Conservation (phyloP, 2,113 vertebrate genomes). For the Ariopsis seemanni region DNA sequence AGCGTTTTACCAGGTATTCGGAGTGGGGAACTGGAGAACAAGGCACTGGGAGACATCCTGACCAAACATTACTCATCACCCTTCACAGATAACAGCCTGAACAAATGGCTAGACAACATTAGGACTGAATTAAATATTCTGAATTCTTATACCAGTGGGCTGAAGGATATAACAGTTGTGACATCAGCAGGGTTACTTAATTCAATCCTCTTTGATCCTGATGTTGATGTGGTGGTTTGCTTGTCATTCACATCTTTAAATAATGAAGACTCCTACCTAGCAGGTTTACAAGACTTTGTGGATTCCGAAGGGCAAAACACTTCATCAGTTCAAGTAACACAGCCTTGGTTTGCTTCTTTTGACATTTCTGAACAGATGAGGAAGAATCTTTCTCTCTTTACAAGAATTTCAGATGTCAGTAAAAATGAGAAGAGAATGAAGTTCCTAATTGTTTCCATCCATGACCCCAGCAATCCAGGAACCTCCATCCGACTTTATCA, state of each 20-base stretch:
- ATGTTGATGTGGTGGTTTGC: conserved; percentile 31
- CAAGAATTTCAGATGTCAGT: neutral
- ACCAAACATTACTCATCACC: neutral
- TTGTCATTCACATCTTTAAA: conserved; percentile 57
- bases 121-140: conserved; percentile 47
- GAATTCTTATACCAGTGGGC: conserved; percentile 25
- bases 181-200: neutral
- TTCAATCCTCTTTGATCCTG: conserved; percentile 1
- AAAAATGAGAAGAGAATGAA: neutral
- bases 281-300: neutral
- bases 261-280: conserved; percentile 43
- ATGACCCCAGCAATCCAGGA: conserved; percentile 19
- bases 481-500: conserved; percentile 30
- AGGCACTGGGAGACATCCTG: conserved; percentile 41
- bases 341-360: neutral
- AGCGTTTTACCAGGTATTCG: conserved; percentile 57
- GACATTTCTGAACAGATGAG: neutral
- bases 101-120: conserved; percentile 53
- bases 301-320: neutral
- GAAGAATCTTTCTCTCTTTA: conserved; percentile 9
- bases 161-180: conserved; percentile 44
- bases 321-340: neutral
- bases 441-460: conserved; percentile 22
- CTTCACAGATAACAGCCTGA: conserved; percentile 36
- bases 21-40: conserved; percentile 48